Evolutionary conservation across 2,113 vertebrate genomes (phyloP).

Genomic region (Polypterus senegalus): DNA sequence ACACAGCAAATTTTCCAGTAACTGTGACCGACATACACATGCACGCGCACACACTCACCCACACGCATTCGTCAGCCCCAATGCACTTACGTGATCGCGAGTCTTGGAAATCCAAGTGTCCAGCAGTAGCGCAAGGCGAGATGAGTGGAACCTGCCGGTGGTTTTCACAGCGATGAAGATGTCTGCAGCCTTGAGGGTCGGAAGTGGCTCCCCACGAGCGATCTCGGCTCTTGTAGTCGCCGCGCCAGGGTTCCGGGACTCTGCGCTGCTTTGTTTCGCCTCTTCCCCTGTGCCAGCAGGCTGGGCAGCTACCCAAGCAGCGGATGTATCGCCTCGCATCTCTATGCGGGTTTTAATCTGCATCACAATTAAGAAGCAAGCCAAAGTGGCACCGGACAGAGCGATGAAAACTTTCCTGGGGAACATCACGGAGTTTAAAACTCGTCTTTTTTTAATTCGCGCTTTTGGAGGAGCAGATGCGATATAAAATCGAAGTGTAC

Average conservation of each 20-base stretch:
- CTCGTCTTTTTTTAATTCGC: not conserved
- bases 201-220: not conserved
- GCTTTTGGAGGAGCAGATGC: no score
- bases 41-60: no score
- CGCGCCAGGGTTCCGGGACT: not conserved
- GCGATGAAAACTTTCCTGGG: conserved; percentile 30
- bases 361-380: conserved; percentile 35
- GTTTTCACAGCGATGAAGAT: conserved; percentile 80
- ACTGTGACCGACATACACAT: not conserved
- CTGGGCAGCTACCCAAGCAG: not conserved
- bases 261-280: not conserved
- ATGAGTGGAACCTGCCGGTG: conserved; percentile 66
- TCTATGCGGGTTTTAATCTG: not conserved
- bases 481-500: not conserved
- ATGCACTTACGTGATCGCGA: conserved; percentile 59
- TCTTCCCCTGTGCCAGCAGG: fast-evolving
- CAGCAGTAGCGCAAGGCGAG: conserved; percentile 67
- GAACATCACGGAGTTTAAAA: conserved; percentile 22
- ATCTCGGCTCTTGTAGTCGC: not conserved
- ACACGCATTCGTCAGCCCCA: not conserved
- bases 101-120: conserved; percentile 78
- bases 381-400: conserved; percentile 27
- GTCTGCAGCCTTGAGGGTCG: conserved; percentile 38
- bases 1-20: no score
- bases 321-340: not conserved